Evolutionary conservation across 2,113 vertebrate genomes (phyloP), one percentile per base, ranked within the genome.

Genomic region (Okapia johnstoni): DNA sequence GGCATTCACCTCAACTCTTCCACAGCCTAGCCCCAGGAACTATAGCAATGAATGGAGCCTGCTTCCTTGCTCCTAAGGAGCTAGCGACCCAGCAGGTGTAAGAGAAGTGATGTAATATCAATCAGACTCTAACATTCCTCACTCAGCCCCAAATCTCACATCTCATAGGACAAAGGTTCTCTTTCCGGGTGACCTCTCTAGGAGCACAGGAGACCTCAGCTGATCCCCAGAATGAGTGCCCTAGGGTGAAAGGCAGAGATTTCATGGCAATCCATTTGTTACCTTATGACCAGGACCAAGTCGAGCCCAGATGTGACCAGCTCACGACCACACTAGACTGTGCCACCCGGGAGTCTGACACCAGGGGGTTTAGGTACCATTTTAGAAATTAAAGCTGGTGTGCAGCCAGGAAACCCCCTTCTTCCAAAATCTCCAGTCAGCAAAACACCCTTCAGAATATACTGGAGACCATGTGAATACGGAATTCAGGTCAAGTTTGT

Each of bases 231-330:
- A 81, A 55, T 7, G 43, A 2, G 11, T 52, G n/a, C 21, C 28
- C n/a, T 25, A 43, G 9, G 87, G 40, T 85, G 46, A 87, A 95
- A n/a, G 60, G 57, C 54, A 95, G 46, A 61, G 12, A 17, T 30
- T 61, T 88, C 25, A 50, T 25, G 23, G 50, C 33, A 54, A 93
- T 55, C n/a, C 83, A 55, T 73, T 70, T 50, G 48, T 50, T 93
- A 66, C 43, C 57, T 87, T 83, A 91, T 61, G n/a, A 36, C 61
- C 14, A 93, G 91, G 25, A 85, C 25, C 46, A 28, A 70, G 91
- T 13, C 50, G 9, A 63, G 57, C 6, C 28, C 13, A 1, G 58
- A 70, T 9, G 12, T 33, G n/a, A 17, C 14, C 28, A 88, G 30
- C 7, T 25, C n/a, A 93, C 11, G 6, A 73, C n/a, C 58, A 66